A percentile compares a stretch with the other conserved stretches of the same genome.
Evolutionary conservation across 2,797 vertebrate genomes (phyloP).

Genomic region (Sebastes elongatus): DNA sequence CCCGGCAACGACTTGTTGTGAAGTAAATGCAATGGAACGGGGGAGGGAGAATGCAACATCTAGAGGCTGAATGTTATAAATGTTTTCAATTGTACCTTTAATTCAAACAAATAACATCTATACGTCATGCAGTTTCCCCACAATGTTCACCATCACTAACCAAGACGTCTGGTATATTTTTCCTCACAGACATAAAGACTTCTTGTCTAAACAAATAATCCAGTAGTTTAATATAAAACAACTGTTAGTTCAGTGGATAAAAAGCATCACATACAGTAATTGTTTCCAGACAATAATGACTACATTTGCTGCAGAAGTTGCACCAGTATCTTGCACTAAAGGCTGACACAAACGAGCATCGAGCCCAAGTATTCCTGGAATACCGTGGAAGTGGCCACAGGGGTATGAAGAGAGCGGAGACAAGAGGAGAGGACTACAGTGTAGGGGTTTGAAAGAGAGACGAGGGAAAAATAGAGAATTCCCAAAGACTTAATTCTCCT

Average conservation of each 20-base stretch:
- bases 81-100: background rate
- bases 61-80: too few relatives aligned
- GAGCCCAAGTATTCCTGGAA: slow-evolving; percentile 39
- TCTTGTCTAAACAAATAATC: background rate
- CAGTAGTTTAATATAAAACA: background rate
- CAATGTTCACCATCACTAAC: background rate
- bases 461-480: slow-evolving; percentile 49
- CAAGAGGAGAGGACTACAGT: slow-evolving; percentile 39
- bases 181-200: background rate
- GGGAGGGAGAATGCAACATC: too few relatives aligned
- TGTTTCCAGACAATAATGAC: background rate
- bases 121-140: background rate
- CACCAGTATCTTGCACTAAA: slow-evolving; percentile 1
- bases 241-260: background rate
- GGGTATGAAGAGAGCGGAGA: slow-evolving; percentile 37
- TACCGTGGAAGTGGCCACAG: slow-evolving; percentile 40
- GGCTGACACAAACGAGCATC: slow-evolving; percentile 19
- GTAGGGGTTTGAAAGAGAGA: slow-evolving; percentile 40
- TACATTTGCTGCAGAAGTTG: background rate
- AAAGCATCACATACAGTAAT: background rate
- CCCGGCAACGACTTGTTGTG: too few relatives aligned
- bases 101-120: background rate
- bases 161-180: background rate
- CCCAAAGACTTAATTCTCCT: slow-evolving; percentile 51
- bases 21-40: too few relatives aligned